These are phyloP conservation scores for Pelecanoides urinatrix DNA, from an alignment of 2,113 vertebrate genomes.

Conservation along the genomic window DNA sequence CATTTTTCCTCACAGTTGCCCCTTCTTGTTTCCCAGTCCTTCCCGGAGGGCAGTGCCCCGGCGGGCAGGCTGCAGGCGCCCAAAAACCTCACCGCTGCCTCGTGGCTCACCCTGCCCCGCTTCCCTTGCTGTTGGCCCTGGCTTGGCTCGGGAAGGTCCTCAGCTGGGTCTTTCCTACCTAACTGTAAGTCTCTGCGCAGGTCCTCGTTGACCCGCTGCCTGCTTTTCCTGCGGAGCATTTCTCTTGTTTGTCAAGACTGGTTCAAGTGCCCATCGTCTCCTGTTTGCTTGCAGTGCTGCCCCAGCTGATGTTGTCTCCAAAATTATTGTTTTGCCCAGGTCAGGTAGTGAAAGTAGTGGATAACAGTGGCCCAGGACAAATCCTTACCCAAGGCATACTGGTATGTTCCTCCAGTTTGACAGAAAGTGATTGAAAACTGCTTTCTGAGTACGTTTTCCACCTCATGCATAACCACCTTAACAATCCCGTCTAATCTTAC, in stretches of 20 bases:
- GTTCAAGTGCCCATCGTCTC: accelerated
- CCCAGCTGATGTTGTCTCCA: background rate
- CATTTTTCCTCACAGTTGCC: background rate
- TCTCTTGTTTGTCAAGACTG: accelerated
- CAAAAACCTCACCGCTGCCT: background rate
- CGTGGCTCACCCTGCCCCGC: accelerated
- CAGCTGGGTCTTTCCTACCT: background rate
- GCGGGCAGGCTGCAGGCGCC: background rate
- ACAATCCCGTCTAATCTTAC: background rate
- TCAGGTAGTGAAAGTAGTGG: background rate
- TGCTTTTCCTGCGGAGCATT: background rate
- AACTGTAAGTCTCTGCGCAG: accelerated
- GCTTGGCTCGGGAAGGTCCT: background rate
- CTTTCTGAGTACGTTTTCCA: background rate
- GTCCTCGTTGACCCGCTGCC: background rate
- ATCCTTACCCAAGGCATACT: accelerated
- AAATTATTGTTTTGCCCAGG: background rate
- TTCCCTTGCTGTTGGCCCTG: accelerated
- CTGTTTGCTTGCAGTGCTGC: background rate
- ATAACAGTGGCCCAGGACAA: background rate
- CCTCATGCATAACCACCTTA: accelerated
- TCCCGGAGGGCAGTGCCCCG: accelerated
- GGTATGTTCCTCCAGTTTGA: background rate
- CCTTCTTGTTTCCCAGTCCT: background rate
- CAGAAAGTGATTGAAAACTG: background rate